A percentile compares a stretch with the other conserved stretches of the same genome.
phyloP scores from a whole-genome alignment of 2,888 invertebrate genomes.

The Mythimna pallens region DNA sequence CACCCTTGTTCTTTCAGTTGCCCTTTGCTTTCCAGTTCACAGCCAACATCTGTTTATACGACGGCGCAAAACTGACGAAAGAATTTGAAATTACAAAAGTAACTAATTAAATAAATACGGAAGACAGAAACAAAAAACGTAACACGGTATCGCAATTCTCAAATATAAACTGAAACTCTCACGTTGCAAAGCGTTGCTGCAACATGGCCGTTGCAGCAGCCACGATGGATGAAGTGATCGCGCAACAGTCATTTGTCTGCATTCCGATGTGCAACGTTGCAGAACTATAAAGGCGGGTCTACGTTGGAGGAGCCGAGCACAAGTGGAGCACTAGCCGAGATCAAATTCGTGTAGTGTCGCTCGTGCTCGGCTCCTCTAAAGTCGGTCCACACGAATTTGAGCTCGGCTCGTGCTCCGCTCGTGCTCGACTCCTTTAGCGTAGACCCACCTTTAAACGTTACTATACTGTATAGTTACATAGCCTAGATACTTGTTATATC shows the following conservation, averaged over 20 bases:
- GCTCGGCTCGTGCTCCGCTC: no score
- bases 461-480: not conserved
- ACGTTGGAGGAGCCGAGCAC: no score
- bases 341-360: no score
- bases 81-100: not conserved
- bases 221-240: not conserved
- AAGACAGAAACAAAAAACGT: not conserved
- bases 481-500: not conserved
- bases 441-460: not conserved
- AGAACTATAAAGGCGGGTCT: not conserved
- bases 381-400: no score
- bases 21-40: no score
- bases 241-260: not conserved
- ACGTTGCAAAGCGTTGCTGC: conserved; percentile 12
- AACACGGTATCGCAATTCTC: conserved; percentile 1
- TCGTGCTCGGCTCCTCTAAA: no score
- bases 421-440: no score
- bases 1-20: no score
- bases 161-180: not conserved
- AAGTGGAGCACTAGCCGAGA: no score
- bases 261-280: conserved; percentile 4
- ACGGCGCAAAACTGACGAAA: no score
- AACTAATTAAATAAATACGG: conserved; percentile 2
- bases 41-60: no score
- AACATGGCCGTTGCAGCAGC: conserved; percentile 1